A percentile compares a stretch with the other conserved stretches of the same genome.
These are phyloP conservation scores for Cettia cetti DNA, from an alignment of 2,113 vertebrate species.

Conservation along the genomic window DNA sequence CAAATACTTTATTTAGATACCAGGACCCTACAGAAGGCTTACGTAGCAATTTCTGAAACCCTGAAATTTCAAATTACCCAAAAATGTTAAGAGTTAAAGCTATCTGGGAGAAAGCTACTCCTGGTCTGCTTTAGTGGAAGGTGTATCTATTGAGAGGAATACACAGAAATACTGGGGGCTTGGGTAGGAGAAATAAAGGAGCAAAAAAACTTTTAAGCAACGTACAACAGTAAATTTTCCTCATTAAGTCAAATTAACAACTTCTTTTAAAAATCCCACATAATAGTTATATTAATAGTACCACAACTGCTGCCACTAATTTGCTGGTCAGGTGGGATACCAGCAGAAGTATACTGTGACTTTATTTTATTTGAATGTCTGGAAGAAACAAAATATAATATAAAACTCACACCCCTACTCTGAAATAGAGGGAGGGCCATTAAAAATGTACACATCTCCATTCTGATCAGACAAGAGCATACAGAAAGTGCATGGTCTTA, in stretches of 20 bases:
- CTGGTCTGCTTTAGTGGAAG: neutral
- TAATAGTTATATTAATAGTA: neutral
- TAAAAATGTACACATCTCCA: conserved; percentile 8
- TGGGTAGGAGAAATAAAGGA: neutral
- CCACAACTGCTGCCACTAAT: neutral
- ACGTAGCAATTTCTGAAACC: neutral
- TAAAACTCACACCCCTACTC: neutral
- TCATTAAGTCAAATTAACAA: neutral
- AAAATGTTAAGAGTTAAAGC: neutral
- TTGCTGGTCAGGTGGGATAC: neutral
- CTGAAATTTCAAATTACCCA: neutral
- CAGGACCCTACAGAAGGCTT: neutral
- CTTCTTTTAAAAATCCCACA: neutral
- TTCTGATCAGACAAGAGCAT: neutral
- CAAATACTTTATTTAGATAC: neutral
- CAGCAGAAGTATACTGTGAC: neutral
- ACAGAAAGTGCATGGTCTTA: neutral
- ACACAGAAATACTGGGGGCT: neutral
- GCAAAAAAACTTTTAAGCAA: neutral
- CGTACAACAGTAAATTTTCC: neutral
- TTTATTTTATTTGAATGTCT: neutral
- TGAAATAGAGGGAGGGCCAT: neutral
- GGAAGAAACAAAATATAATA: neutral
- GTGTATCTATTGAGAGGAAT: neutral
- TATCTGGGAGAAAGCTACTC: neutral